Evolutionary conservation across 2,888 invertebrate species (phyloP).

Genomic region (Acleris emargana): DNA sequence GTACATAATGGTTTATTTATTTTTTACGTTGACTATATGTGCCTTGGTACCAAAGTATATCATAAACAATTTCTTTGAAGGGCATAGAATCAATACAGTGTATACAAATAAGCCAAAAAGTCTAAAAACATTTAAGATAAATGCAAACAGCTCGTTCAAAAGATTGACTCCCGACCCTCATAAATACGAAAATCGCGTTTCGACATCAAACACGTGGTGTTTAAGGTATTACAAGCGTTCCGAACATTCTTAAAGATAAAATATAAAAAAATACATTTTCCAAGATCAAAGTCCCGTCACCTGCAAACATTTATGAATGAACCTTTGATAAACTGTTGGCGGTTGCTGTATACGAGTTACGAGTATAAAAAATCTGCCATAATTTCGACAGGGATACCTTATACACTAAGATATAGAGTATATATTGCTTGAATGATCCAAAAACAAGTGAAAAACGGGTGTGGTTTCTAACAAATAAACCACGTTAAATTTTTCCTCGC

Average conservation of each 20-base stretch:
- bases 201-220: slow-evolving; percentile 49
- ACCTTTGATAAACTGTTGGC: slow-evolving; percentile 46
- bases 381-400: not conserved
- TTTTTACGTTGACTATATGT: too few relatives aligned
- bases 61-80: not conserved
- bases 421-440: not conserved
- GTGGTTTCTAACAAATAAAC: slow-evolving; percentile 30
- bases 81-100: slow-evolving; percentile 9
- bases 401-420: not conserved
- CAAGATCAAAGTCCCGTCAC: slow-evolving; percentile 56
- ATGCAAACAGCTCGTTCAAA: slow-evolving; percentile 34
- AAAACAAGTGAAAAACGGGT: slow-evolving; percentile 4
- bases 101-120: slow-evolving; percentile 15
- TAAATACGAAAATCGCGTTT: slow-evolving; percentile 45
- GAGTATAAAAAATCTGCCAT: not conserved
- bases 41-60: too few relatives aligned
- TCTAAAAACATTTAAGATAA: slow-evolving; percentile 21
- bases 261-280: slow-evolving; percentile 52
- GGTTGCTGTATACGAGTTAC: slow-evolving; percentile 40
- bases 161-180: slow-evolving; percentile 35
- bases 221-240: slow-evolving; percentile 39
- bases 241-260: slow-evolving; percentile 39
- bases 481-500: slow-evolving; percentile 6
- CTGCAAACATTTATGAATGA: slow-evolving; percentile 53
- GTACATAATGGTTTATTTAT: too few relatives aligned